phyloP scores from a whole-genome alignment of 2,113 vertebrate species.

The Panthera tigris region DNA sequence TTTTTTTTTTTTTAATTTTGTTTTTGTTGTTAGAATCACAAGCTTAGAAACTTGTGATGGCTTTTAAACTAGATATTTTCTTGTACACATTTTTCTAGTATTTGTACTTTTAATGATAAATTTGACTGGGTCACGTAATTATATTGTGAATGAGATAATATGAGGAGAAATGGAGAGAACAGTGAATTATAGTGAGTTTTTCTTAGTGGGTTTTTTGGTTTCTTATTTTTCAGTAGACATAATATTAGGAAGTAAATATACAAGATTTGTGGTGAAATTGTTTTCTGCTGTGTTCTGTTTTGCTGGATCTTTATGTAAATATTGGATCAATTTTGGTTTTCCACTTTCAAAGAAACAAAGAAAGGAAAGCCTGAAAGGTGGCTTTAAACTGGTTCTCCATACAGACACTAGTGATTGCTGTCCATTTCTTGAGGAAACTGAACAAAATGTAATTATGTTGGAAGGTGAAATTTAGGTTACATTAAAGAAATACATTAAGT shows the following conservation, averaged over 20 bases:
- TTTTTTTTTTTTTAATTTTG: neutral
- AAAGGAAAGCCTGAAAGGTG: neutral
- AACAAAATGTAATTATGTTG: neutral
- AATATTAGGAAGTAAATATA: neutral
- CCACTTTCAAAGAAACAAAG: neutral
- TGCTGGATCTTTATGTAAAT: neutral
- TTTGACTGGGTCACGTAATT: constrained; percentile 15
- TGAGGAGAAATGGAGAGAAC: neutral
- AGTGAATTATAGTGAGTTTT: neutral
- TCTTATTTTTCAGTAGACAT: neutral
- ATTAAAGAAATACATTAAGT: neutral
- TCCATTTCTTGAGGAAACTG: neutral
- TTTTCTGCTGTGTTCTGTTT: neutral
- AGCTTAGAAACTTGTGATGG: neutral
- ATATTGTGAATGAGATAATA: constrained; percentile 3
- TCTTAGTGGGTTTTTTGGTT: neutral
- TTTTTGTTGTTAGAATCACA: constrained; percentile 26
- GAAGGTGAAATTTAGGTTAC: neutral
- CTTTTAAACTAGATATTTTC: neutral
- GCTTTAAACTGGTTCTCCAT: neutral
- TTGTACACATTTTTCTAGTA: neutral
- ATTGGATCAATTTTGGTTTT: neutral
- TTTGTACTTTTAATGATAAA: constrained; percentile 14
- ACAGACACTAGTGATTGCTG: neutral
- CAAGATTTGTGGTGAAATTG: neutral